Conservation (phyloP, 1,140 invertebrate species). For the Drosophila albomicans region DNA sequence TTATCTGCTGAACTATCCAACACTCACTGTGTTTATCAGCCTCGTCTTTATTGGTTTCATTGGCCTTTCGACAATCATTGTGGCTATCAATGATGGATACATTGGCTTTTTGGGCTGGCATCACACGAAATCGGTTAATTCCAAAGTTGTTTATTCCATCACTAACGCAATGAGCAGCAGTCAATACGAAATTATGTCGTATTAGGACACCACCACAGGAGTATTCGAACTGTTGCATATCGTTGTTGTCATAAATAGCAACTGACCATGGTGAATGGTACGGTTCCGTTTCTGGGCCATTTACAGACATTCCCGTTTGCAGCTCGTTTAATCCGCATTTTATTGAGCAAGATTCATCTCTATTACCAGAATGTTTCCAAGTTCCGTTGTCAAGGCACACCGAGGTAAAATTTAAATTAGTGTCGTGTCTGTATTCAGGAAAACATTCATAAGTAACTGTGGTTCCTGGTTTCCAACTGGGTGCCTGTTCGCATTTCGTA, state of each 20-base stretch:
- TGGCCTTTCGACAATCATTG: not conserved
- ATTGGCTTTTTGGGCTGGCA: no score
- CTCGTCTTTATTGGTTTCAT: no score
- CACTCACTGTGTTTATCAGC: not conserved
- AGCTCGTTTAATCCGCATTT: not conserved
- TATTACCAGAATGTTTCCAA: slow-evolving; percentile 8
- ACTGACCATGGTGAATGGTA: not conserved
- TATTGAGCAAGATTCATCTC: not conserved
- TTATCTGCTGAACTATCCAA: not conserved
- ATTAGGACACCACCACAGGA: slow-evolving; percentile 25
- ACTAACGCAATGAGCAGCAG: slow-evolving; percentile 40
- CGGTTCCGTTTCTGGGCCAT: rapidly evolving
- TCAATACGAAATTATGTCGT: slow-evolving; percentile 18
- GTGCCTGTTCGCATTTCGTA: not conserved
- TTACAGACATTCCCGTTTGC: rapidly evolving
- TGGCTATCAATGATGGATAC: no score
- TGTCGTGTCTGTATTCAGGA: no score
- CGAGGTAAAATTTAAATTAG: no score
- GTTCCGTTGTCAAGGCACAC: slow-evolving; percentile 17
- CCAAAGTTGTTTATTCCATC: no score
- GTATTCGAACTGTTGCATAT: not conserved
- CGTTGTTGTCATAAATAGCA: not conserved
- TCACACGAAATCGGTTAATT: no score
- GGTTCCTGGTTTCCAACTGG: not conserved
- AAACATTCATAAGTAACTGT: no score